Evolutionary conservation across 2,113 vertebrate species (phyloP).

Genomic region (Meriones unguiculatus): DNA sequence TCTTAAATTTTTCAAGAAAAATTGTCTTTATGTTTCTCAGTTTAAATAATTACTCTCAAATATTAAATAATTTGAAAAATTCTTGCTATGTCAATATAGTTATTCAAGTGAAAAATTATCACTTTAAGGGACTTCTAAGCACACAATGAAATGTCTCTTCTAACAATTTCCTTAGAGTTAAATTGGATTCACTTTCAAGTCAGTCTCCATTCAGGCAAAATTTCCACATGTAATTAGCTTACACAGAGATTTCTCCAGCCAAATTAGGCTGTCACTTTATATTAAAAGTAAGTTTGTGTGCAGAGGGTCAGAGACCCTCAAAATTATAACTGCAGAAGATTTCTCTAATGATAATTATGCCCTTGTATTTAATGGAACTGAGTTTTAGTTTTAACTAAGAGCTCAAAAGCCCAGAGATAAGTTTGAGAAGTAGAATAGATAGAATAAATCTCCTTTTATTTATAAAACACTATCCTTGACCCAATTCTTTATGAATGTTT

Average conservation of each 20-base stretch:
- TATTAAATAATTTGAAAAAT: conserved; percentile 83
- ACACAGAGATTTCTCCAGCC: conserved; percentile 78
- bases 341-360: conserved; percentile 80
- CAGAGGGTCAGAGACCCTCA: conserved; percentile 77
- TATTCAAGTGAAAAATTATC: conserved; percentile 87
- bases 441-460: conserved; percentile 48
- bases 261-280: conserved; percentile 84
- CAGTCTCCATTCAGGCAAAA: conserved; percentile 83
- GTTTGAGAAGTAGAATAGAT: background rate
- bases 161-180: conserved; percentile 84
- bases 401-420: conserved; percentile 64
- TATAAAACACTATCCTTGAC: conserved; percentile 44
- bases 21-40: conserved; percentile 71
- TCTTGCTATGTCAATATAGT: conserved; percentile 78
- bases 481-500: conserved; percentile 43
- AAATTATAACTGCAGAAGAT: conserved; percentile 74
- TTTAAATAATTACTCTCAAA: conserved; percentile 77
- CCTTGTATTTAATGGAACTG: conserved; percentile 65
- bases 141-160: conserved; percentile 83
- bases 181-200: conserved; percentile 87
- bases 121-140: conserved; percentile 83
- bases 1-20: conserved; percentile 71
- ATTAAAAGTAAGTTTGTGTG: conserved; percentile 75
- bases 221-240: conserved; percentile 86
- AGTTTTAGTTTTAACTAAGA: conserved; percentile 64